Base-by-base conservation (phyloP, 2,888 invertebrate genomes). In the Drosophila siamana region DNA sequence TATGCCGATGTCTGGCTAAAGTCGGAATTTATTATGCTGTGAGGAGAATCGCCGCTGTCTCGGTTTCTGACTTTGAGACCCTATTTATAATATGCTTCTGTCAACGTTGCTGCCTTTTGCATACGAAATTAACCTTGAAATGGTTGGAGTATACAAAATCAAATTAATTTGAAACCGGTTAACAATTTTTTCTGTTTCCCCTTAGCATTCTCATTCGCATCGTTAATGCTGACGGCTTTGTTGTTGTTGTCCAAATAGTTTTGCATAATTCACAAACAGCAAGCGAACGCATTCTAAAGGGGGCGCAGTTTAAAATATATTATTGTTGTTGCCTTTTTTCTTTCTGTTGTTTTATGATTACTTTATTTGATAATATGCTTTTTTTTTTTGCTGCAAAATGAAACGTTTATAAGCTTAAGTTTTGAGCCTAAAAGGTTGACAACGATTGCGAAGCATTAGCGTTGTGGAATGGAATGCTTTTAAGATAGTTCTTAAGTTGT, bases 151-250 rank as follows among this genome's bases (percentile, higher is more conserved):
- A 55, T 62, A 76, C 56, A 57, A 69, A 56, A 62, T 60, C 44
- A 78, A 80, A 80, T 84, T 52, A 57, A 66, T 59, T 62, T 69
- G n/a, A 77, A 87, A 87, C 85, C 85, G 82, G 87, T 81, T 84
- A 56, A 48, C 51, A 56, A 54, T 59, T 59, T 38, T 38, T 9
- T 33, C 48, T 30, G 46, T 48, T 46, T 28, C 24, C 46, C 60
- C 50, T 60, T 69, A 51, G 26, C 64, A 8, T 59, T 30, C 33
- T 33, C 24, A 19, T 73, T 78, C 40, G 41, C 19, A 46, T 54
- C 36, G 8, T 40, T 41, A 51, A 38, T 51, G 26, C 43, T 13
- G 36, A 15, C 36, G 36, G 13, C n/a, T 8, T 44, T 70, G 33
- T 47, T 63, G 19, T 50, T 62, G 46, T 67, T 61, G 43, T 48